These are phyloP conservation scores for Aptenodytes patagonicus DNA, from an alignment of 2,113 vertebrate genomes.

Conservation along the genomic window DNA sequence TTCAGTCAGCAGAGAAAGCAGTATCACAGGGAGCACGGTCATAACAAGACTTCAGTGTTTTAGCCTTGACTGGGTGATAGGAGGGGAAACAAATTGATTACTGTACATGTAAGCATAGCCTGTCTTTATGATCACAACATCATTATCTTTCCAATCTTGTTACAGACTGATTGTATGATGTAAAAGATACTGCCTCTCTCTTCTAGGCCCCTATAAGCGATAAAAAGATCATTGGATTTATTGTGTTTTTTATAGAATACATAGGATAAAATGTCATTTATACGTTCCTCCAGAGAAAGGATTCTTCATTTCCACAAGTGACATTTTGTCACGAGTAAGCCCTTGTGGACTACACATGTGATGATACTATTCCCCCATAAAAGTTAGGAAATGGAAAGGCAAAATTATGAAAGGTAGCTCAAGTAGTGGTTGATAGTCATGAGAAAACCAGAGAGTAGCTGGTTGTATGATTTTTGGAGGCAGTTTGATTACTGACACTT, in stretches of 20 bases:
- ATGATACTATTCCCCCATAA: background rate
- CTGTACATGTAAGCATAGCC: background rate
- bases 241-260: background rate
- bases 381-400: background rate
- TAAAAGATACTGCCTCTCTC: background rate
- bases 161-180: background rate
- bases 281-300: background rate
- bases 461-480: background rate
- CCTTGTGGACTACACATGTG: background rate
- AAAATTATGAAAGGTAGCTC: background rate
- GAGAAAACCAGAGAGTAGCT: background rate
- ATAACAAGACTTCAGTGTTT: background rate
- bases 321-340: background rate
- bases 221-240: background rate
- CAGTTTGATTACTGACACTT: background rate
- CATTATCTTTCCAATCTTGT: background rate
- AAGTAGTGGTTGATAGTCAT: background rate
- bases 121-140: background rate
- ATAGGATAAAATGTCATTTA: background rate
- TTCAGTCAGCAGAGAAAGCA: background rate
- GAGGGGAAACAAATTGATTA: background rate
- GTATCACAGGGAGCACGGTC: background rate
- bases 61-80: background rate
- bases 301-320: background rate
- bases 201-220: background rate